Evolutionary conservation across 1,140 invertebrate genomes (phyloP), one percentile per base, ranked within the genome.

Genomic region (Wasmannia auropunctata): DNA sequence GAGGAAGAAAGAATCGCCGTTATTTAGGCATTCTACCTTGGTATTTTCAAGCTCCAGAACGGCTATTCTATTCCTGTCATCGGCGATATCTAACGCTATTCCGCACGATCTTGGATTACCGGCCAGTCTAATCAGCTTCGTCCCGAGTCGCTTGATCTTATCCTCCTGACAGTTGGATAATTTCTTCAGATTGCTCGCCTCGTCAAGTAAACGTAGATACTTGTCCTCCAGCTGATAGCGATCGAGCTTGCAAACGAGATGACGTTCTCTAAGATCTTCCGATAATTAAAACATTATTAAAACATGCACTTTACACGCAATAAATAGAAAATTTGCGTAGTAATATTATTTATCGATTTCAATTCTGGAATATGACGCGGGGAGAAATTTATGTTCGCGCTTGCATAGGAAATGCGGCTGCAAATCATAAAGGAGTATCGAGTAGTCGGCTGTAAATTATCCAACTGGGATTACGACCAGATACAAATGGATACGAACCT

Each of bases 151-250:
- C 67, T 95, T 95, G 11, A 95, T 93, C 74, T 95, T 95, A 49
- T 95, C 95, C 34, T 95, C 93, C 62, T 95, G 94, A 31, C 87
- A 80, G 51, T 95, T 94, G 8, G 88, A 93, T 22, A 94, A 86
- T 86, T 95, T 95, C 77, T 95, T 95, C 34, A 95, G 80, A 8
- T 90, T 87, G 28, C 90, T 89, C 16, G 91, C 85, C n/a, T 95
- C 94, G 0, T 95, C 94, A 7, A 93, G 86, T 37, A 95, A 16
- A 34, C 93, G 90, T 74, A 95, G 87, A 87, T 95, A 95, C 62
- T 92, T 93, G 79, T 95, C 94, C 56, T 95, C 95, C 10, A 95
- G 83, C 8, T 95, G 86, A 51, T 93, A 94, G 51, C 94, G 94
- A 87, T 95, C 94, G 22, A 95, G 88, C 74, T 93, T 95, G 75